These are phyloP conservation scores for Melanargia galathea DNA, from an alignment of 2,888 invertebrate species.

Conservation along the genomic window DNA sequence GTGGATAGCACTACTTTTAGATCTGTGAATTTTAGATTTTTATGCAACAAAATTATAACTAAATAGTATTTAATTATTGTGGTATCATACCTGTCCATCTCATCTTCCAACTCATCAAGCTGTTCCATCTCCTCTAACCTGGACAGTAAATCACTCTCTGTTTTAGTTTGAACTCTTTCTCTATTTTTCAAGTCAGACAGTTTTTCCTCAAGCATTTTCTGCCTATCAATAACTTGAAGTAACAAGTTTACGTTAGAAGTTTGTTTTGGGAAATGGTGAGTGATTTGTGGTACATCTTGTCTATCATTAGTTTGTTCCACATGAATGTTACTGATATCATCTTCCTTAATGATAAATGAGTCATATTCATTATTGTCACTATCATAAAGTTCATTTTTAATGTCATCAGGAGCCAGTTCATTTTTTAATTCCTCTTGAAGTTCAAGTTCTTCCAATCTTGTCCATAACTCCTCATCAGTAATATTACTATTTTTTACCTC, in stretches of 20 bases:
- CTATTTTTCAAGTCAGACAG: conserved; percentile 58
- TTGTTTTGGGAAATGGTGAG: conserved; percentile 38
- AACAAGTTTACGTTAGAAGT: conserved; percentile 56
- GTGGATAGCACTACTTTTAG: no score
- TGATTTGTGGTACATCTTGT: conserved; percentile 35
- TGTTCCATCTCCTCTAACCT: conserved; percentile 81
- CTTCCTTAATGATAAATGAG: conserved; percentile 45
- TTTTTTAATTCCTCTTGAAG: conserved; percentile 83
- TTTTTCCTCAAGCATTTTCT: conserved; percentile 62
- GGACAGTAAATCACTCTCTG: conserved; percentile 69
- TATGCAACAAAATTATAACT: no score
- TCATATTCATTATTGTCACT: conserved; percentile 40
- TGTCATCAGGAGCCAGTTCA: conserved; percentile 50
- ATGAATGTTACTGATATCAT: conserved; percentile 34
- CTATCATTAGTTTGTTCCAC: conserved; percentile 25
- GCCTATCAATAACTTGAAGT: conserved; percentile 63
- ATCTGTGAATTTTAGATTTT: no score
- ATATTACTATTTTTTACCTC: conserved; percentile 50
- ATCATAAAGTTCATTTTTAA: conserved; percentile 36
- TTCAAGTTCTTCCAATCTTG: conserved; percentile 83
- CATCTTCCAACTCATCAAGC: conserved; percentile 80
- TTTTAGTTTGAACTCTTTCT: conserved; percentile 53
- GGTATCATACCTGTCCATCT: conserved; percentile 73
- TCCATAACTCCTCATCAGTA: conserved; percentile 68
- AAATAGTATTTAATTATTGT: neutral